Conservation (phyloP, 2,797 vertebrate genomes). For the Valencia hispanica region DNA sequence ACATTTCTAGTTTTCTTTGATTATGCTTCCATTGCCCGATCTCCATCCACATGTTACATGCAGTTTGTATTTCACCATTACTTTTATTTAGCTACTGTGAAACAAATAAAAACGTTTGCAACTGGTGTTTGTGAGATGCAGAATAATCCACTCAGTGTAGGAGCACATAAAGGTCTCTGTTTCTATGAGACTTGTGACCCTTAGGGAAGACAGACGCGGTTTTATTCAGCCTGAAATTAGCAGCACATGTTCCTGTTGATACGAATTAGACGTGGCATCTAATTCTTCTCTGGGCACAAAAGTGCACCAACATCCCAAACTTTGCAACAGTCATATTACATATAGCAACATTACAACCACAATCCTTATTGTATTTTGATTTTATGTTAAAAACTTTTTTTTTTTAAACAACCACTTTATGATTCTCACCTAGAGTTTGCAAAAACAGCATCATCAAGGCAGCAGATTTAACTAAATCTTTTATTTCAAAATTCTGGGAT, state of each 20-base stretch:
- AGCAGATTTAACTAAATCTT: too few relatives aligned
- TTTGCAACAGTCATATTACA: background rate
- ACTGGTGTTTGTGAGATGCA: background rate
- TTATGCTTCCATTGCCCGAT: background rate
- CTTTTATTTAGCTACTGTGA: background rate
- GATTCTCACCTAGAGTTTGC: background rate
- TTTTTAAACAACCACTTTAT: background rate
- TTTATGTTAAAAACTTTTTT: too few relatives aligned
- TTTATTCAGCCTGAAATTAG: slow-evolving; percentile 43
- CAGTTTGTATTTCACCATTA: background rate
- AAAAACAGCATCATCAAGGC: too few relatives aligned
- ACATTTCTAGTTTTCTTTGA: background rate
- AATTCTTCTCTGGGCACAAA: slow-evolving; percentile 2
- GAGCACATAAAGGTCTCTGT: slow-evolving; percentile 5
- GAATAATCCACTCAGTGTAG: background rate
- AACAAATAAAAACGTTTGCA: background rate
- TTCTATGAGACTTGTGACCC: slow-evolving; percentile 1
- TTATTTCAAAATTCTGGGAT: too few relatives aligned
- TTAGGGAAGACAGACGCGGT: slow-evolving; percentile 9
- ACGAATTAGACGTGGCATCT: slow-evolving; percentile 37
- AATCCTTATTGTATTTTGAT: background rate
- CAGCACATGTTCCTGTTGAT: slow-evolving; percentile 45
- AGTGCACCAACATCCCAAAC: background rate
- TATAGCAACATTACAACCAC: background rate
- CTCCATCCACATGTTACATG: background rate